Conservation (phyloP, 2,113 vertebrate genomes). For the Merops nubicus region DNA sequence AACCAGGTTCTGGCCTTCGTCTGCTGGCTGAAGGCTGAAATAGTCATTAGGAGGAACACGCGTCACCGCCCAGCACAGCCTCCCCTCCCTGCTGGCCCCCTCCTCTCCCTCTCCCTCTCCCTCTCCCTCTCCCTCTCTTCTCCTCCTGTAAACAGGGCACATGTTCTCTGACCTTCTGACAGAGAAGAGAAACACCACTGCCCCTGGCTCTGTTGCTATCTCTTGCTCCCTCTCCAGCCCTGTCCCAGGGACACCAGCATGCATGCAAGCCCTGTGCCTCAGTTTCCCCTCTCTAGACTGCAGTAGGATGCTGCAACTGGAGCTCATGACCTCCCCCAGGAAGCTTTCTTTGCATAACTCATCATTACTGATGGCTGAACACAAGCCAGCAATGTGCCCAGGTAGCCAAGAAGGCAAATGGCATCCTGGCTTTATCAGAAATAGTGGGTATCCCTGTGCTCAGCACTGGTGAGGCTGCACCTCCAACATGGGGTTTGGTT, state of each 20-base stretch:
- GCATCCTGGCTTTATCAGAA: too few relatives aligned
- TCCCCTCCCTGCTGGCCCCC: background rate
- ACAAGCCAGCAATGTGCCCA: background rate
- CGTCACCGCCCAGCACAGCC: background rate
- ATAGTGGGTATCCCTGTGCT: background rate
- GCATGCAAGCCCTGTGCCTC: accelerated
- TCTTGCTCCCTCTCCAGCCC: background rate
- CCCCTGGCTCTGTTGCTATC: background rate
- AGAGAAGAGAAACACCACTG: background rate
- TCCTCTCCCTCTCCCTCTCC: background rate
- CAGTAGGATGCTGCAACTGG: background rate
- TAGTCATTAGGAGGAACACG: slow-evolving; percentile 20
- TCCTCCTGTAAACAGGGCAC: too few relatives aligned
- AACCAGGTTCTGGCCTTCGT: slow-evolving; percentile 54
- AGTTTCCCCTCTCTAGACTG: background rate
- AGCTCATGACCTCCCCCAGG: accelerated
- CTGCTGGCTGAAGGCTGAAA: slow-evolving; percentile 59
- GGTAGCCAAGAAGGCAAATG: too few relatives aligned
- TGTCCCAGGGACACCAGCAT: accelerated
- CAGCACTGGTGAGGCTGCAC: background rate
- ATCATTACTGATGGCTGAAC: background rate
- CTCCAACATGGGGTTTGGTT: background rate
- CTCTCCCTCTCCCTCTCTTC: too few relatives aligned
- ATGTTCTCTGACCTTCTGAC: too few relatives aligned
- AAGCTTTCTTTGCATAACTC: background rate